phyloP scores from a whole-genome alignment of 1,140 invertebrate species.

The Micrasema minimum region DNA sequence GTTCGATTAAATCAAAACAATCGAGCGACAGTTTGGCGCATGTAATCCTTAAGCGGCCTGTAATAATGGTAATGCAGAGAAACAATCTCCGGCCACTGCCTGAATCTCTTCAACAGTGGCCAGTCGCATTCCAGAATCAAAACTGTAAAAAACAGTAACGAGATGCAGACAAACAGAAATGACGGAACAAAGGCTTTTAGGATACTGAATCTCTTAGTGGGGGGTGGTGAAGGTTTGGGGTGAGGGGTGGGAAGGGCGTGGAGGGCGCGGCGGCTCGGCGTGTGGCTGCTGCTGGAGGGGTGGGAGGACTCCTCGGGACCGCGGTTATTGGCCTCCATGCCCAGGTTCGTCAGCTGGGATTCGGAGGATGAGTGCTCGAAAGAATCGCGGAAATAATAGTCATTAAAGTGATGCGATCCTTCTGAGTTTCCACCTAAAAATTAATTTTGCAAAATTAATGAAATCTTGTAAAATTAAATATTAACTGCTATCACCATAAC shows the following conservation, averaged over 20 bases:
- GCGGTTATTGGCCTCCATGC: conserved; percentile 63
- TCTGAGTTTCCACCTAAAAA: conserved; percentile 52
- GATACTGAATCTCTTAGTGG: conserved; percentile 67
- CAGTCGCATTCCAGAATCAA: conserved; percentile 81
- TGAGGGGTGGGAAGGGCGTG: conserved; percentile 55
- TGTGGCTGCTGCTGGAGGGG: conserved; percentile 69
- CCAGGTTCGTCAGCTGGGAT: conserved; percentile 69
- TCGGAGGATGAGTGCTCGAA: conserved; percentile 83
- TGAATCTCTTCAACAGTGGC: conserved; percentile 73
- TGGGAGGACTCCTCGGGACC: conserved; percentile 54
- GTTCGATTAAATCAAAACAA: conserved; percentile 61
- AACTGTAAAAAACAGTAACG: conserved; percentile 73
- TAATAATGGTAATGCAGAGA: conserved; percentile 84
- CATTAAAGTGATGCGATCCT: conserved; percentile 65
- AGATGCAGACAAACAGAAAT: conserved; percentile 74
- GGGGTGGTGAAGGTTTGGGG: conserved; percentile 42
- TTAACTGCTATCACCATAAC: too few relatives aligned
- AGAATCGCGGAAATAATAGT: conserved; percentile 79
- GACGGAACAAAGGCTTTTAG: conserved; percentile 79
- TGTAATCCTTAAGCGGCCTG: conserved; percentile 82
- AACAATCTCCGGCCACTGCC: conserved; percentile 83
- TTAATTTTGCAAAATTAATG: too few relatives aligned
- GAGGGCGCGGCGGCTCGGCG: conserved; percentile 64
- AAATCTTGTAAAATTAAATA: too few relatives aligned
- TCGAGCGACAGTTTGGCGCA: conserved; percentile 66